Base-by-base conservation (phyloP, 1,140 invertebrate genomes). In the Cylas formicarius region DNA sequence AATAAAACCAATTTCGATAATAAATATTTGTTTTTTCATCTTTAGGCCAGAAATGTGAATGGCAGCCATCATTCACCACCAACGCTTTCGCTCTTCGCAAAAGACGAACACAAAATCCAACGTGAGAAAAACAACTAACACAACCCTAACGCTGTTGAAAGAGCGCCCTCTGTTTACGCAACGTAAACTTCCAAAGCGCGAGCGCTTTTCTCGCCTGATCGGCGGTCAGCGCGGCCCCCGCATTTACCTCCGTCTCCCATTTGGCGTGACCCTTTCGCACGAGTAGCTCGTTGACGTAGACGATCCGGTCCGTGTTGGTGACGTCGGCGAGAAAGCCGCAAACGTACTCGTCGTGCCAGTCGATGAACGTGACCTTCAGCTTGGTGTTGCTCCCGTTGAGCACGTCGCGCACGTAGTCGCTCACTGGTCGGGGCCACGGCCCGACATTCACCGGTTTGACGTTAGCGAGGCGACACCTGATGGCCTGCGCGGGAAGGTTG, bases 291-390 rank as follows among this genome's bases (percentile, higher is more conserved):
- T 61, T 59, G 10, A 61, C 44, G 28, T 57, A 61, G 28, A 45
- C 34, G 14, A 51, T 33, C 16, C 58, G 48, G 1, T 55, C 26
- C 10, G 24, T 4, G 21, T 48, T 40, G 3, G 55, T 52, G 8
- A 55, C 51, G 38, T 61, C 59, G n/a, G 55, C 57, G 9, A 61
- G 29, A 16, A 51, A 57, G 7, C 57, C 34, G 18, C 53, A 52
- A n/a, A 61, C 21, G 23, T 34, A 29, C 44, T 57, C 20, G 2
- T 50, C 43, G 13, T 40, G 32, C 43, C 48, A 45, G 27, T 61
- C 39, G 4, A 61, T 56, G 14, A 40, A 38, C 6, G 16, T 47
- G 10, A 61, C 41, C 44, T 60, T 50, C 7, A 53, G 55, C 10
- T 51, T 48, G 4, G 54, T 26, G 20, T 40, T 21, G 33, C 40